Evolutionary conservation across 2,113 vertebrate genomes (phyloP), one percentile per base, ranked within the genome.

Genomic region (Lutjanus erythropterus): DNA sequence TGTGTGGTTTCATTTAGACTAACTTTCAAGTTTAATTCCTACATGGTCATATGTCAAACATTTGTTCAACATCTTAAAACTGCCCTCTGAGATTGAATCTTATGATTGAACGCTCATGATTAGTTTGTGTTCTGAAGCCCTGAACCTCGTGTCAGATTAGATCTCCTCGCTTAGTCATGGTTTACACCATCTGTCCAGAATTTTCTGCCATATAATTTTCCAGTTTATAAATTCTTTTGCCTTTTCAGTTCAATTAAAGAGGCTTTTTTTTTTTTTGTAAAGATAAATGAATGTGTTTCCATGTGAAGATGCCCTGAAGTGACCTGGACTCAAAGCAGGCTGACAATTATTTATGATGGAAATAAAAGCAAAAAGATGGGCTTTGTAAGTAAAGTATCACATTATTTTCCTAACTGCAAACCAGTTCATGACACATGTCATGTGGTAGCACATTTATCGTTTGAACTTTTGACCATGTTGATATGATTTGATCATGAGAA

Each of bases 91-190:
- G 27, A 46, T 9, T 49, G 37, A 74, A 37, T 27, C 33, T 42
- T 31, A 55, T 61, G 50, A 76, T 59, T 56, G 39, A 49, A 5
- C 1, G 58, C 52, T 71, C 52, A 44, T 53, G 37, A 72, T 15
- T 25, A 16, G n/a, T 67, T 35, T 59, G 5, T 27, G 41, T 6
- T 46, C 18, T 52, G 16, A 71, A 27, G 16, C 75, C 41, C 33
- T n/a, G 29, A 27, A 27, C 7, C 42, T 70, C 14, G 27, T 44
- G 44, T 47, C 53, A 68, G 67, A 60, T 62, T 27, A 44, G 15
- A 71, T 53, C 16, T 58, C 21, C 61, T 42, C 71, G 72, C 19
- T 78, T 29, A 65, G 61, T 41, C 62, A 27, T 25, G 52, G 50
- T 21, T 65, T 27, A 70, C 69, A 66, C 31, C 2, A 5, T 50